A percentile compares a stretch with the other conserved stretches of the same genome.
Conservation (phyloP, 1,140 invertebrate genomes). For the Dendrolimus kikuchii region DNA sequence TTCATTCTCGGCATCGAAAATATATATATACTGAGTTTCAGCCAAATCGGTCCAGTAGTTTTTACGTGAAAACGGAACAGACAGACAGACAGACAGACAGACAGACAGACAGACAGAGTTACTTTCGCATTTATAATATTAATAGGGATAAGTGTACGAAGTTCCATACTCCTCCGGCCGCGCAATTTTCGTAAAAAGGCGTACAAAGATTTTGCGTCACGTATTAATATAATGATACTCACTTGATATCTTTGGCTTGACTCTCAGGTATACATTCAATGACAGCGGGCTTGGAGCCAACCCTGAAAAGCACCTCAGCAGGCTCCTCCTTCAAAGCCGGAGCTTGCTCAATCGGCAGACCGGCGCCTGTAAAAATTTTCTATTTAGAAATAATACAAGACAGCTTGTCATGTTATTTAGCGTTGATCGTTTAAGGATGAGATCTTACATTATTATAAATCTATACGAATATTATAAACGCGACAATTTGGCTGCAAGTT, state of each 20-base stretch:
- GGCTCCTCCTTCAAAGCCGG: slow-evolving; percentile 17
- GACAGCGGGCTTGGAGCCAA: slow-evolving; percentile 8
- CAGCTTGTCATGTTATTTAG: not conserved
- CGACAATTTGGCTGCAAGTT: not conserved
- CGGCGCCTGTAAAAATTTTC: slow-evolving; percentile 1
- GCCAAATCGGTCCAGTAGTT: too few species aligned
- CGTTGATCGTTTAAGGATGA: not conserved
- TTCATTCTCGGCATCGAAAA: too few species aligned
- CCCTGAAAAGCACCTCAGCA: slow-evolving; percentile 14
- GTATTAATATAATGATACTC: slow-evolving; percentile 3
- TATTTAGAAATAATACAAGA: not conserved
- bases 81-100: too few species aligned
- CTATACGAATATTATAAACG: not conserved
- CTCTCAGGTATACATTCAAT: slow-evolving; percentile 14
- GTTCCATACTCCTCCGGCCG: too few species aligned
- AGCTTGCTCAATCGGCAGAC: slow-evolving; percentile 7
- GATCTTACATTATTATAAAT: not conserved
- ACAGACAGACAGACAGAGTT: too few species aligned
- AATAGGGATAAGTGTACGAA: too few species aligned
- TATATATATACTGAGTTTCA: too few species aligned
- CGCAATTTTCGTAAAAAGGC: not conserved
- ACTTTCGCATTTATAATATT: too few species aligned
- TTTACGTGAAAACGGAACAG: too few species aligned
- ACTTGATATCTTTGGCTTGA: slow-evolving; percentile 15
- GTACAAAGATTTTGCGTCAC: not conserved